Base-by-base conservation (phyloP, 2,888 invertebrate species). In the Podabrus alpinus region DNA sequence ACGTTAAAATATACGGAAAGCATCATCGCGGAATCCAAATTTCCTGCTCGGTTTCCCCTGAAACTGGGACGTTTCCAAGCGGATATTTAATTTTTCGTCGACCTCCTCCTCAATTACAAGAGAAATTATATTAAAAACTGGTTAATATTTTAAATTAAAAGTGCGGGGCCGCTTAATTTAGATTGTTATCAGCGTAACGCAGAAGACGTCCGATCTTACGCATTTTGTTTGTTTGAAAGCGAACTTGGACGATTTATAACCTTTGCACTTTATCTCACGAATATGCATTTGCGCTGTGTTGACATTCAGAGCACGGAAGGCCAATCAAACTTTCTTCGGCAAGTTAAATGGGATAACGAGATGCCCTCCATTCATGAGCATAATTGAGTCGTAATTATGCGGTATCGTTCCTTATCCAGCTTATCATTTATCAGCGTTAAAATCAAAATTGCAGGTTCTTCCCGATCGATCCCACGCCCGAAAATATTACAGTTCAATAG, bases 241-340 rank as follows among this genome's bases (percentile, higher is more conserved):
- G n/a, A 45, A 13, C n/a, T 4, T n/a, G 45, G 21, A 67, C 67
- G 59, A 74, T 74, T 74, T 70, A 74, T 67, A 66, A 74, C 69
- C 73, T 74, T 70, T 69, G 73, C 70, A 69, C 73, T 74, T 74
- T 69, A 69, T 70, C 73, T 59, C 69, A 59, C 70, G 73, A 70
- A 70, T 74, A 66, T 74, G 70, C 73, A 73, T 69, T 73, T 62
- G 69, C 69, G 70, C 70, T 45, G 64, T 13, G 73, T 61, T 74
- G 66, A 70, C 16, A 74, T 70, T 74, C 73, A 67, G 70, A 67
- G 70, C 70, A 73, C 69, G 16, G 7, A 17, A 59, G 69, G 21
- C 9, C 59, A 66, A 66, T 71, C 66, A n/a, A 59, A 15, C 59
- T 25, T 64, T 70, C 70, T 61, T 70, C 64, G 66, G 66, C 66